These are phyloP conservation scores for Drosophila serrata DNA, from an alignment of 1,140 invertebrate genomes.

Conservation along the genomic window DNA sequence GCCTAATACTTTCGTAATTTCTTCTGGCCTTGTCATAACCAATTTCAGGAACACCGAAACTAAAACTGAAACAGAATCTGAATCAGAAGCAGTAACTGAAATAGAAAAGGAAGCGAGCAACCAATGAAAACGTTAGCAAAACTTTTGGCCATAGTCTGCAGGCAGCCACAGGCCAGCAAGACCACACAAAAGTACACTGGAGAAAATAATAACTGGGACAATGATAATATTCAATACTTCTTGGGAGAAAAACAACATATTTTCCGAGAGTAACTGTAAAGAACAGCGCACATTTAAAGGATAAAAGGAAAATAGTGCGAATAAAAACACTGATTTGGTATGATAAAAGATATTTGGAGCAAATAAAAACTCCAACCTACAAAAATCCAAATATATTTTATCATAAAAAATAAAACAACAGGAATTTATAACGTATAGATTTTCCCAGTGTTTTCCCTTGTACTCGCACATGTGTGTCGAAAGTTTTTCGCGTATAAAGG, in stretches of 20 bases:
- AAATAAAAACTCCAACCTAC: too few relatives aligned
- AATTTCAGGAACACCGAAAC: conserved; percentile 47
- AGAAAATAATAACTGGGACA: background rate
- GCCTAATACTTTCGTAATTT: conserved; percentile 74
- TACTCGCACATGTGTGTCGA: conserved; percentile 6
- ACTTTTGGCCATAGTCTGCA: conserved; percentile 48
- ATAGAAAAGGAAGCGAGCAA: conserved; percentile 10
- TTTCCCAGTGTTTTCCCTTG: background rate
- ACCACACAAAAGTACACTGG: conserved; percentile 15
- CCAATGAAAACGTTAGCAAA: conserved; percentile 61
- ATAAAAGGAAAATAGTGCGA: background rate
- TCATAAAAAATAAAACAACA: background rate
- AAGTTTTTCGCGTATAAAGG: conserved; percentile 52
- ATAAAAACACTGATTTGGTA: background rate
- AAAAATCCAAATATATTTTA: background rate
- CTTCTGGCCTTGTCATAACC: conserved; percentile 67
- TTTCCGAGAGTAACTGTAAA: background rate
- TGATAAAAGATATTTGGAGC: too few relatives aligned
- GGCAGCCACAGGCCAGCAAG: conserved; percentile 13
- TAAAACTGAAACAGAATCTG: conserved; percentile 26
- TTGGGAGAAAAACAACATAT: too few relatives aligned
- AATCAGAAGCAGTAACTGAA: conserved; percentile 16
- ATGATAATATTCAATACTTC: too few relatives aligned
- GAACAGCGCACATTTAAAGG: background rate
- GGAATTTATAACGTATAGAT: background rate